Conservation (phyloP, 2,797 vertebrate species). For the Karalla daura region DNA sequence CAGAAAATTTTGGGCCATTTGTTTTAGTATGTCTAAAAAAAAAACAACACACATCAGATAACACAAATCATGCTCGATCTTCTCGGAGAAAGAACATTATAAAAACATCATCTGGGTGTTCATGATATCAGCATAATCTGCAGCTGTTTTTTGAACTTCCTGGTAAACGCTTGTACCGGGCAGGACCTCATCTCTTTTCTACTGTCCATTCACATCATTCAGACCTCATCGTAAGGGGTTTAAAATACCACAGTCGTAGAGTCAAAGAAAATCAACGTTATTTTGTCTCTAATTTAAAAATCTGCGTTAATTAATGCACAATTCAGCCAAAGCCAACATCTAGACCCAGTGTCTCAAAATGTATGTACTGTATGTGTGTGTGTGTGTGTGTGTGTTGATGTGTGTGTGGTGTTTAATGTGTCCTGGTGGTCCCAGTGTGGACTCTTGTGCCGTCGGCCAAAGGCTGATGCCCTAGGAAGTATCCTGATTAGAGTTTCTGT, state of each 20-base stretch:
- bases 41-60: constrained; percentile 32
- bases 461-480: constrained; percentile 82
- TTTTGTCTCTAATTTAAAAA: too few relatives aligned
- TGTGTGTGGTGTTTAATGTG: constrained; percentile 67
- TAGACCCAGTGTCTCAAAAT: constrained; percentile 11
- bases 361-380: constrained; percentile 13
- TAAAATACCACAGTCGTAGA: too few relatives aligned
- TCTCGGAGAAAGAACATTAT: constrained; percentile 17
- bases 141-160: constrained; percentile 1
- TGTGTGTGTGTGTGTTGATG: constrained; percentile 43
- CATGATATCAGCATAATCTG: constrained; percentile 8
- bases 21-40: constrained; percentile 30
- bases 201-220: not conserved
- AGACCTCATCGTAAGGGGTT: too few relatives aligned
- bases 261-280: too few relatives aligned
- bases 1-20: constrained; percentile 53
- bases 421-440: constrained; percentile 78
- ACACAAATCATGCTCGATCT: constrained; percentile 11
- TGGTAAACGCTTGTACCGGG: not conserved
- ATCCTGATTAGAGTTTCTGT: constrained; percentile 80
- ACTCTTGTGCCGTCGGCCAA: constrained; percentile 77
- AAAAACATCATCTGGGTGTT: constrained; percentile 3
- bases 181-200: not conserved
- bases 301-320: constrained; percentile 13
- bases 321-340: constrained; percentile 12